phyloP scores from a whole-genome alignment of 2,797 vertebrate genomes.

The Anniella stebbinsi region DNA sequence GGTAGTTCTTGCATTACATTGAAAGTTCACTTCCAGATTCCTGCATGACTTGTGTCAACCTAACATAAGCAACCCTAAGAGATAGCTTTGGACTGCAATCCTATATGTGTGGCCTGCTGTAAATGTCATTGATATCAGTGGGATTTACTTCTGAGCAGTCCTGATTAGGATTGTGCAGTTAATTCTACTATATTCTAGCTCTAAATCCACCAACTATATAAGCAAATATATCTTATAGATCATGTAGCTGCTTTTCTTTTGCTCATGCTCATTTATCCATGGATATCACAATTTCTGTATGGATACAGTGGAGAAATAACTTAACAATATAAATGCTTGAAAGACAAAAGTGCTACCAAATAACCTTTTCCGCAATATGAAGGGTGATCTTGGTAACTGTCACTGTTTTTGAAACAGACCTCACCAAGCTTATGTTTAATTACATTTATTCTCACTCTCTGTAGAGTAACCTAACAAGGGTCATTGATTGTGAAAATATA shows the following conservation, averaged over 20 bases:
- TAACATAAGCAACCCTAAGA: neutral
- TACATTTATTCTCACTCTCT: neutral
- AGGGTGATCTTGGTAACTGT: neutral
- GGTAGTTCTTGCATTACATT: neutral
- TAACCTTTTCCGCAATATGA: neutral
- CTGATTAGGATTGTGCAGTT: neutral
- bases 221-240: neutral
- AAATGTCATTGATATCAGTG: neutral
- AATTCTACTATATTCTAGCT: neutral
- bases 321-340: conserved; percentile 34
- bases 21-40: neutral
- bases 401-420: neutral
- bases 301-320: conserved; percentile 31
- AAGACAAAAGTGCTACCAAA: neutral
- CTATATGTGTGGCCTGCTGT: neutral
- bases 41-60: neutral
- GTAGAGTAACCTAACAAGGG: conserved; percentile 5
- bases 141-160: neutral
- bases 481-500: neutral
- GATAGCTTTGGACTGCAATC: neutral
- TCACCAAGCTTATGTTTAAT: conserved; percentile 4
- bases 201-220: neutral
- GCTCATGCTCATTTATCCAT: neutral
- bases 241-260: neutral
- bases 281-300: neutral